Conservation (phyloP, 2,888 invertebrate genomes). For the Spisula solida region DNA sequence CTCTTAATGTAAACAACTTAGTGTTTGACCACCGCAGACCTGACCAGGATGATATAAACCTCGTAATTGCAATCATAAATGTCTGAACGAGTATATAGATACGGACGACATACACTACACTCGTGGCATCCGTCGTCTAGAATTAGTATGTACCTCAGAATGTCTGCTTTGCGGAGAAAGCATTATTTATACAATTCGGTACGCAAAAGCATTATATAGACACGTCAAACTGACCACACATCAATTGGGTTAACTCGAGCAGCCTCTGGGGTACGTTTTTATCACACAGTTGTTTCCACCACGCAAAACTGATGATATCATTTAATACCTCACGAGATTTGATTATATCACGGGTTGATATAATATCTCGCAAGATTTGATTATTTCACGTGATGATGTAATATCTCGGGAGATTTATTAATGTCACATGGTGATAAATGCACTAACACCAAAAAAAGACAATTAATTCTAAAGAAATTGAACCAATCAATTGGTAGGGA, state of each 20-base stretch:
- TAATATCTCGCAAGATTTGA: neutral
- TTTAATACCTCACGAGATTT: constrained; percentile 1
- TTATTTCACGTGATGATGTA: neutral
- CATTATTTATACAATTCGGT: neutral
- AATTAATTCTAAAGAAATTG: neutral
- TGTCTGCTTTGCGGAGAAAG: neutral
- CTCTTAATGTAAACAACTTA: too few species aligned
- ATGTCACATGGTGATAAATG: neutral
- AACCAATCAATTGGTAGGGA: too few species aligned
- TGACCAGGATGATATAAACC: too few species aligned
- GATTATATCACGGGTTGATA: too few species aligned
- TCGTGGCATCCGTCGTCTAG: too few species aligned
- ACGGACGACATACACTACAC: too few species aligned
- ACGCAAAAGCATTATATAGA: neutral
- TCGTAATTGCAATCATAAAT: too few species aligned
- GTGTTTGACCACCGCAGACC: too few species aligned
- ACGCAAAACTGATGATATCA: neutral
- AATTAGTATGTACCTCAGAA: neutral
- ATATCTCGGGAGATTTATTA: too few species aligned
- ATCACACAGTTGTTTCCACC: neutral
- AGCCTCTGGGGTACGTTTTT: neutral
- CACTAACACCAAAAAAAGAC: neutral
- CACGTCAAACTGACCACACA: neutral
- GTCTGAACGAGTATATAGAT: too few species aligned
- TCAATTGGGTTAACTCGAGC: neutral